Base-by-base conservation (phyloP, 2,113 vertebrate genomes). In the Strix uralensis region DNA sequence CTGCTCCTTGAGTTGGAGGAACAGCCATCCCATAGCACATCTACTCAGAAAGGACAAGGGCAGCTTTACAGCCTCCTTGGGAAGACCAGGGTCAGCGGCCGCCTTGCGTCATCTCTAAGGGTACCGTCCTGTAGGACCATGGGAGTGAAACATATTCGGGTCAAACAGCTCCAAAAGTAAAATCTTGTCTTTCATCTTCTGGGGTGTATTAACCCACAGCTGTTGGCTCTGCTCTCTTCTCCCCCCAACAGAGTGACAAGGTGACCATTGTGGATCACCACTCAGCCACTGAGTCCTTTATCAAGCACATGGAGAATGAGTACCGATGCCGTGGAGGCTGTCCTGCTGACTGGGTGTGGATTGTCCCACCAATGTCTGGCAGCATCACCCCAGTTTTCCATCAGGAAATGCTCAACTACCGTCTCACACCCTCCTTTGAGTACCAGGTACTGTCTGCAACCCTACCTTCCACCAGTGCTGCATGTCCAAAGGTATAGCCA, bases 301-400 rank as follows among this genome's bases (percentile, higher is more conserved):
- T 99, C 97, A 99, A 99, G 96, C 99, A 99, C 98, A 99, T 99
- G 99, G 99, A 99, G 96, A 99, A 99, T 0, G 99, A 99, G 86
- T 99, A 98, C 81, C 98, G 99, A 9, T 99, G 99, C 94, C 98
- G 99, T 10, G 99, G 99, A 1, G 99, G 99, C 52, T 99, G 99
- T 55, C 99, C 99, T 0, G 99, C 99, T 0, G 99, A 99, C 98
- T 99, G 99, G 99, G 99, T 99, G 34, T 99, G 99, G 99, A 99
- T 99, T 1, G 99, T 99, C 32, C 99, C 99, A 2, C 99, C 99
- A 13, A 99, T 99, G 99, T 99, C 99, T 0, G 99, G 99, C 92
- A 99, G 99, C 82, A 99, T 99, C 98, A 99, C 99, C 11, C 99
- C 99, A 0, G 99, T 99, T 36, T 99, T 99, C 98, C 99, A 99